Conservation (phyloP, 2,888 invertebrate species). For the Trichopoda pennipes region DNA sequence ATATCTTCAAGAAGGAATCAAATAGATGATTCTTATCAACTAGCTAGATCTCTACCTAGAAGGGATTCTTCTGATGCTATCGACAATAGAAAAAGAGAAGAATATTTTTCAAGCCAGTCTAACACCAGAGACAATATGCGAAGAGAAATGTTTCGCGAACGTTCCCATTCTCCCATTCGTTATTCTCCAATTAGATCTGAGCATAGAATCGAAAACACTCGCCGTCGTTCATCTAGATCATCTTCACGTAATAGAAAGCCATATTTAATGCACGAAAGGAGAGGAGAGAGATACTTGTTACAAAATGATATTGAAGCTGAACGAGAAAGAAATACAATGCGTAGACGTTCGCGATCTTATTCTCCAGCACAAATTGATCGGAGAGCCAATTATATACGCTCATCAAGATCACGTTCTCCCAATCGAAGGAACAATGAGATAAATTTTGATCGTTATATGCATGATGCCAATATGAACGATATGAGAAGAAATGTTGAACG, state of each 20-base stretch:
- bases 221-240: neutral
- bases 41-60: neutral
- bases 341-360: neutral
- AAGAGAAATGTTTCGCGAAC: neutral
- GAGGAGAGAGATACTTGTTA: neutral
- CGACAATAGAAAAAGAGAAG: neutral
- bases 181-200: neutral
- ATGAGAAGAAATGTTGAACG: no score
- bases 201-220: neutral
- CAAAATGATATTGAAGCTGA: neutral
- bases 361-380: neutral
- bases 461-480: neutral
- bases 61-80: neutral
- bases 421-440: neutral
- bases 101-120: neutral
- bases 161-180: neutral
- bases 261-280: neutral
- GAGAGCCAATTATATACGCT: neutral
- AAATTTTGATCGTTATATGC: neutral
- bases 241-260: neutral
- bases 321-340: neutral
- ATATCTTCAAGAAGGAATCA: neutral
- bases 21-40: neutral
- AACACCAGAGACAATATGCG: neutral
- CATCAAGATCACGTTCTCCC: constrained; percentile 8